Evolutionary conservation across 2,113 vertebrate genomes (phyloP).

Genomic region (Cottus gobio): DNA sequence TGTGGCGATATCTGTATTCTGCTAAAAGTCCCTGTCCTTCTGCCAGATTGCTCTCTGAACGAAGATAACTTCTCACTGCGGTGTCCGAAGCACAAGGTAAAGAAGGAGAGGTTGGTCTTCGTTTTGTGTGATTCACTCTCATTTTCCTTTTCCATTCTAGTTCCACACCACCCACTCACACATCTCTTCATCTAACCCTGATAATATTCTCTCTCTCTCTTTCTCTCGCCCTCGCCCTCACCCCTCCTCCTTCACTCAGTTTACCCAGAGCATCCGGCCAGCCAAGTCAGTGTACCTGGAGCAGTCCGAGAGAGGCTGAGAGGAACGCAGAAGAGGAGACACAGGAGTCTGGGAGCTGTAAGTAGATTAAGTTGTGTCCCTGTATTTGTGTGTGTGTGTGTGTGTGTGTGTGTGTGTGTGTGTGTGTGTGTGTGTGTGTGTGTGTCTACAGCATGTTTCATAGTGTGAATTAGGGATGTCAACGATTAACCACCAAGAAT

Average conservation of each 20-base stretch:
- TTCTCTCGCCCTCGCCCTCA: background rate
- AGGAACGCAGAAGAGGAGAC: slow-evolving; percentile 40
- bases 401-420: background rate
- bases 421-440: background rate
- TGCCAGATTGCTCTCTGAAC: slow-evolving; percentile 95
- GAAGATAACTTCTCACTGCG: slow-evolving; percentile 99
- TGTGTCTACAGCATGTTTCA: background rate
- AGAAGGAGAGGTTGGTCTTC: slow-evolving; percentile 70
- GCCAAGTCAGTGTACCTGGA: slow-evolving; percentile 81
- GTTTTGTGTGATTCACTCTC: slow-evolving; percentile 8
- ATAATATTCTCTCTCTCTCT: background rate
- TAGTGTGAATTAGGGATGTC: background rate
- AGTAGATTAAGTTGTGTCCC: slow-evolving; percentile 35
- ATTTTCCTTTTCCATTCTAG: background rate
- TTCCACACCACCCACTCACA: background rate
- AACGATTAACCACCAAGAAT: background rate
- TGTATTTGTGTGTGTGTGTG: background rate
- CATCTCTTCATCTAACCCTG: background rate
- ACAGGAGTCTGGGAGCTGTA: slow-evolving; percentile 70
- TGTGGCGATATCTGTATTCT: background rate
- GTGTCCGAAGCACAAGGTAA: slow-evolving; percentile 99
- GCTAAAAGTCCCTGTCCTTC: slow-evolving; percentile 51
- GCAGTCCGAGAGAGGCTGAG: slow-evolving; percentile 87
- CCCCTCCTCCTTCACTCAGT: slow-evolving; percentile 49
- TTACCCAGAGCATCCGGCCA: slow-evolving; percentile 80